Conservation (phyloP, 2,888 invertebrate genomes). For the Acanthacorydalis orientalis region DNA sequence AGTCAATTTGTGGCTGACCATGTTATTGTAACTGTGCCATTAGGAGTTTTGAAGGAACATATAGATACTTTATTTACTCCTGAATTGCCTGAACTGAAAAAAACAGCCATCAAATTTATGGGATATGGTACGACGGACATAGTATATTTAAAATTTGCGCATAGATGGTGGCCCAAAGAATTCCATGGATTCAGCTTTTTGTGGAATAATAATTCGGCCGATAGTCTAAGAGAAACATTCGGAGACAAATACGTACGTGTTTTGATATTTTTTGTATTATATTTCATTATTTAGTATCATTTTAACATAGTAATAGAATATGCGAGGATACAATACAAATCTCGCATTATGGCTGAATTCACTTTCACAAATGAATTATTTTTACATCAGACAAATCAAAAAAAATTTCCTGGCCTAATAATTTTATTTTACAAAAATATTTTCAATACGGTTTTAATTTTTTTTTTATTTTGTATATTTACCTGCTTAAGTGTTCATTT, state of each 20-base stretch:
- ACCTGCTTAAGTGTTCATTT: too few species aligned
- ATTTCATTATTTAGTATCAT: too few species aligned
- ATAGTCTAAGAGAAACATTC: constrained; percentile 11
- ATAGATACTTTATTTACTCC: constrained; percentile 36
- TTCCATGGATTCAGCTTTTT: constrained; percentile 33
- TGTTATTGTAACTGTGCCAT: constrained; percentile 48
- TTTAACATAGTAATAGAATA: too few species aligned
- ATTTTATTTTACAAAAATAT: too few species aligned
- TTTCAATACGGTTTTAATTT: too few species aligned
- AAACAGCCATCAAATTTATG: constrained; percentile 35
- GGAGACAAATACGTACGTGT: neutral
- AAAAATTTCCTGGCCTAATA: too few species aligned
- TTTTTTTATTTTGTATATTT: too few species aligned
- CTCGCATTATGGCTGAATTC: too few species aligned
- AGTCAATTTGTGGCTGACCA: constrained; percentile 35
- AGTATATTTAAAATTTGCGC: constrained; percentile 43
- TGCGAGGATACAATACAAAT: too few species aligned
- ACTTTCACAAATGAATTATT: too few species aligned
- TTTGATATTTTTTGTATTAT: neutral
- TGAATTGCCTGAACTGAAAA: constrained; percentile 33
- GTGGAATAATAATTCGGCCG: constrained; percentile 35
- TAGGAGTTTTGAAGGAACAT: constrained; percentile 49
- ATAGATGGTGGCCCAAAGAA: constrained; percentile 42
- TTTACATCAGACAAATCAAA: too few species aligned
- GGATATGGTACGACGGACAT: constrained; percentile 51